Evolutionary conservation across 1,140 invertebrate species (phyloP).

Genomic region (Hypsibius dujardini): DNA sequence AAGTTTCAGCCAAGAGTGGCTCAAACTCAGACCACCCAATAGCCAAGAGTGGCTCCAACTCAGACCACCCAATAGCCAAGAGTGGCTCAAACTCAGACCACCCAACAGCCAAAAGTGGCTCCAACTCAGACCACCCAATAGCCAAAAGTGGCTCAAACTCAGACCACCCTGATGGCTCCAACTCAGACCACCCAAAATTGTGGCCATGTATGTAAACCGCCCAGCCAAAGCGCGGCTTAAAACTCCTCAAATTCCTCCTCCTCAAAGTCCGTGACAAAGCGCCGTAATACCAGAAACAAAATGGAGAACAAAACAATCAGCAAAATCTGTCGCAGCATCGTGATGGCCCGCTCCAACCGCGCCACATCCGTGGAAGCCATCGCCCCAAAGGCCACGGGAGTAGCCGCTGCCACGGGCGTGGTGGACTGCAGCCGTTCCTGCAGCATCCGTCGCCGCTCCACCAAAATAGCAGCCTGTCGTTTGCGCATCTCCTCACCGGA

Average conservation of each 20-base stretch:
- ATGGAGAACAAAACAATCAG: background rate
- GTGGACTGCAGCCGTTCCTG: background rate
- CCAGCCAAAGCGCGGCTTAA: background rate
- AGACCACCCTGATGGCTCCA: too few species aligned
- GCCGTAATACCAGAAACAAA: background rate
- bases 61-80: too few species aligned
- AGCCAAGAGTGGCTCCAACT: too few species aligned
- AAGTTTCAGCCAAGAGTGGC: too few species aligned
- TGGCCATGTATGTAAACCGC: background rate
- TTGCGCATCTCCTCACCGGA: background rate
- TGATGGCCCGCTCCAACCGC: background rate
- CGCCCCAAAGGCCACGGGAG: background rate
- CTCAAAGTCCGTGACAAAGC: background rate
- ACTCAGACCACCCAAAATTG: too few species aligned
- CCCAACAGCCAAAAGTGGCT: too few species aligned
- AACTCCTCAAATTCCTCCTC: background rate
- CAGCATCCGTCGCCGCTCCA: background rate
- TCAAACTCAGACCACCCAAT: too few species aligned
- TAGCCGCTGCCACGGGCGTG: background rate
- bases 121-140: too few species aligned
- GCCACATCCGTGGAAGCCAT: background rate
- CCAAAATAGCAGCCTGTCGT: background rate
- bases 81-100: too few species aligned
- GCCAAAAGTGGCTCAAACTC: too few species aligned
- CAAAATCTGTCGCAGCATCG: background rate